Percentiles rank a stretch among this genome's conserved stretches.
Conservation (phyloP, 2,113 vertebrate species). For the Vulpes vulpes region DNA sequence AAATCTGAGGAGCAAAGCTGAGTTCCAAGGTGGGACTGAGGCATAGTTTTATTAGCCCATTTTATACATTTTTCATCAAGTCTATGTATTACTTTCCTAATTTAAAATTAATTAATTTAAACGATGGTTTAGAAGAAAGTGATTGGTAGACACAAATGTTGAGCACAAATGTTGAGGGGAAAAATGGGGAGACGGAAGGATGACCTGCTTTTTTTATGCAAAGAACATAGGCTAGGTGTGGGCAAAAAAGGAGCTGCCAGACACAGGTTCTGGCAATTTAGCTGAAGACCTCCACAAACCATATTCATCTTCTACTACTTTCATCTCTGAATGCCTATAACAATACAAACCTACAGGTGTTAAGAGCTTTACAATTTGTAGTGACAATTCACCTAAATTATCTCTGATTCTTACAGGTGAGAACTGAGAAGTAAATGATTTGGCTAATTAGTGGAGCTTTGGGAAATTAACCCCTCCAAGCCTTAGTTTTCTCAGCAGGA, state of each 20-base stretch:
- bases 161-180: neutral
- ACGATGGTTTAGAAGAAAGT: neutral
- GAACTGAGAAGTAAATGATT: neutral
- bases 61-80: neutral
- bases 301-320: neutral
- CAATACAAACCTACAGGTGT: neutral
- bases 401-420: constrained; percentile 16
- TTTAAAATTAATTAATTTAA: constrained; percentile 13
- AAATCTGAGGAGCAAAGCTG: neutral
- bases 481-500: constrained; percentile 30
- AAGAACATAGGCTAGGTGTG: neutral
- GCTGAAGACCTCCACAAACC: neutral
- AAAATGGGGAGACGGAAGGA: neutral
- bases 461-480: neutral
- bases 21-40: neutral
- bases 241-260: neutral
- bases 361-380: neutral
- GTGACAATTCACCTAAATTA: neutral
- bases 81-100: neutral
- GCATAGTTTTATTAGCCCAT: neutral
- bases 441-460: neutral
- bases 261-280: neutral
- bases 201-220: neutral
- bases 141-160: neutral
- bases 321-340: neutral